Evolutionary conservation across 2,797 vertebrate species (phyloP).

Genomic region (Glyptemys insculpta): DNA sequence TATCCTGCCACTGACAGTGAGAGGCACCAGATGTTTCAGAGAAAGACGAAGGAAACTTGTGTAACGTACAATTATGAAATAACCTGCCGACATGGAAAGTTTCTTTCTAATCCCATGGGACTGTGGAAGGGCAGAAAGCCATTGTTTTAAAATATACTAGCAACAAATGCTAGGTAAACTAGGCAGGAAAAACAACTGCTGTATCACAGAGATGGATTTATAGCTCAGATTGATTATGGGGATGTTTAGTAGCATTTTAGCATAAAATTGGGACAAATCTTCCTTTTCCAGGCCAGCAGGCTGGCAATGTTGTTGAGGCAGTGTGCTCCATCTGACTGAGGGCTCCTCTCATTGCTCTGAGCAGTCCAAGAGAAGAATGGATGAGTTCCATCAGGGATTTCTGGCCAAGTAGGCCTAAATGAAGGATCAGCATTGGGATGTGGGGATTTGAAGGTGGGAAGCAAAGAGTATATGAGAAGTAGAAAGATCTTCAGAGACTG

Average conservation of each 20-base stretch:
- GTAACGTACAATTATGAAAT: background rate
- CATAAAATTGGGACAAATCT: background rate
- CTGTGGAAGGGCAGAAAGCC: background rate
- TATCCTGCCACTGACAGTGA: background rate
- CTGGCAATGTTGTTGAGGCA: background rate
- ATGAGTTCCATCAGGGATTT: background rate
- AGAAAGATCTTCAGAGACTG: background rate
- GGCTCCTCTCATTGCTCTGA: background rate
- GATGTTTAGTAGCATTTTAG: background rate
- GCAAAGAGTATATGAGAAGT: background rate
- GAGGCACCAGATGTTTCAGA: background rate
- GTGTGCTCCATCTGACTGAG: background rate
- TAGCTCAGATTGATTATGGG: background rate
- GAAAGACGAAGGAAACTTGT: background rate
- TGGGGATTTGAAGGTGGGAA: background rate
- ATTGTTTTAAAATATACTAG: background rate
- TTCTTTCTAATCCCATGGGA: background rate
- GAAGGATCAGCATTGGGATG: background rate
- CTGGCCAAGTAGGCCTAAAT: background rate
- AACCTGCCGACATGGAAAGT: background rate
- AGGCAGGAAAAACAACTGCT: too few species aligned
- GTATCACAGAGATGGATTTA: background rate
- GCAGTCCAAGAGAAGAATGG: background rate
- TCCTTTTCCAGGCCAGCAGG: background rate
- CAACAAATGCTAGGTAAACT: too few species aligned